Base-by-base conservation (phyloP, 2,797 vertebrate genomes). In the Enteromius anoplus region DNA sequence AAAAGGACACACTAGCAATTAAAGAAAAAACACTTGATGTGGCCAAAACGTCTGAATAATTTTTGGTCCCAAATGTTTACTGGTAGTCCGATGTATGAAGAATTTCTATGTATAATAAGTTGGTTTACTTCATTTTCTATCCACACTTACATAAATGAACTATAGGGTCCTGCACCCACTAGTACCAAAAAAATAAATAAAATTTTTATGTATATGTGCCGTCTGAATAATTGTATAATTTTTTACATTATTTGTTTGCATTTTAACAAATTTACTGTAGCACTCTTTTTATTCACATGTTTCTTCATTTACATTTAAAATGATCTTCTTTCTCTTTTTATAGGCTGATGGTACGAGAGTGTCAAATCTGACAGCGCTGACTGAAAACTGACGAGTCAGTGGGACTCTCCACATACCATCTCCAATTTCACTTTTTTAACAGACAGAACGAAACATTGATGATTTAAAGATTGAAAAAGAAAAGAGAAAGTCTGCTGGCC, bases 351-450 rank as follows among this genome's bases (percentile, higher is more conserved):
- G 29, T 55, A 32, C n/a, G 9, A 76, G 19, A 3, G 72, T 70
- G 66, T 78, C 45, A 82, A 84, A 81, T 88, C 65, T 89, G 91
- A 69, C 90, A 81, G 58, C 34, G 34, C 19, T 37, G 82, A 82
- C 77, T 79, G 86, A 93, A 90, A 93, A 86, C 75, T 90, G 84
- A 87, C 88, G 2, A 5, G 87, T 75, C 49, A 26, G 89, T 94
- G 92, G 87, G 91, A 88, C 93, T 94, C 90, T 83, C 91, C 87
- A 55, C 90, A 86, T 88, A 85, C 78, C 87, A 88, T 86, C 71
- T 53, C 17, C n/a, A 72, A 86, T 87, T 86, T 78, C 88, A 87
- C 60, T 70, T 58, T 2, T 45, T 71, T 51, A 51, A 40, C 21
- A 70, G 45, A 47, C 29, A 2, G 34, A 29, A 47, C 32, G 19